phyloP scores from a whole-genome alignment of 2,888 invertebrate species.

The Drosophila birchii region DNA sequence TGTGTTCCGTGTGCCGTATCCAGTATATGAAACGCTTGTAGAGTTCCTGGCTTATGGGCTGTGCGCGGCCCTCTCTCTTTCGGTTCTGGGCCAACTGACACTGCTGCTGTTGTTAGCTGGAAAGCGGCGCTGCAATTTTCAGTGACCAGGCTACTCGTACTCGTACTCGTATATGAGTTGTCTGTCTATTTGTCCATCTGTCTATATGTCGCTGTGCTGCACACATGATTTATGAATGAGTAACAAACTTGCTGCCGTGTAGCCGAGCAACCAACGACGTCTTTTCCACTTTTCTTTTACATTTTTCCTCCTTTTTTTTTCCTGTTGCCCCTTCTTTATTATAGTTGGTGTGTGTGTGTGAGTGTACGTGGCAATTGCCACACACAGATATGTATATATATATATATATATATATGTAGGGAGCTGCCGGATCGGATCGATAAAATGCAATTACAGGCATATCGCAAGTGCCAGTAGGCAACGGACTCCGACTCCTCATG shows the following conservation, averaged over 20 bases:
- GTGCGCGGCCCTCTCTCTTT: not conserved
- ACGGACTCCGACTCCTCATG: conserved; percentile 61
- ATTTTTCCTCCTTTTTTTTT: conserved; percentile 11
- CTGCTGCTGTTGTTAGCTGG: conserved; percentile 59
- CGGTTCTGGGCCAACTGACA: conserved; percentile 55
- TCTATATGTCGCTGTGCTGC: conserved; percentile 53
- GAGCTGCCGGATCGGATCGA: conserved; percentile 76
- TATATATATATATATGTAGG: conserved; percentile 7
- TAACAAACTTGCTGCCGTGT: conserved; percentile 80
- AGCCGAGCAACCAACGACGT: conserved; percentile 69
- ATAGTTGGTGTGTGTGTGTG: conserved; percentile 52
- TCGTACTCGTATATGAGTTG: conserved; percentile 25
- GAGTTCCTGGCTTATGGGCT: conserved; percentile 34
- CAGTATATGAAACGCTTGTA: conserved; percentile 57
- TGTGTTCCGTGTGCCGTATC: conserved; percentile 12
- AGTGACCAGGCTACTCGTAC: conserved; percentile 67
- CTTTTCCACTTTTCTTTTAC: conserved; percentile 56
- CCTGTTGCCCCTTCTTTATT: conserved; percentile 65
- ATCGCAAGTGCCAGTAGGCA: conserved; percentile 77
- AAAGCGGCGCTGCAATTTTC: conserved; percentile 71
- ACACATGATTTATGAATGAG: conserved; percentile 82
- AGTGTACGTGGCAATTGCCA: conserved; percentile 72
- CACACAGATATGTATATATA: conserved; percentile 24
- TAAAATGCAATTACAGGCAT: conserved; percentile 81
- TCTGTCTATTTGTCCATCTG: conserved; percentile 38